Conservation (phyloP, 1,140 invertebrate species). For the Drosophila pectinifera region DNA sequence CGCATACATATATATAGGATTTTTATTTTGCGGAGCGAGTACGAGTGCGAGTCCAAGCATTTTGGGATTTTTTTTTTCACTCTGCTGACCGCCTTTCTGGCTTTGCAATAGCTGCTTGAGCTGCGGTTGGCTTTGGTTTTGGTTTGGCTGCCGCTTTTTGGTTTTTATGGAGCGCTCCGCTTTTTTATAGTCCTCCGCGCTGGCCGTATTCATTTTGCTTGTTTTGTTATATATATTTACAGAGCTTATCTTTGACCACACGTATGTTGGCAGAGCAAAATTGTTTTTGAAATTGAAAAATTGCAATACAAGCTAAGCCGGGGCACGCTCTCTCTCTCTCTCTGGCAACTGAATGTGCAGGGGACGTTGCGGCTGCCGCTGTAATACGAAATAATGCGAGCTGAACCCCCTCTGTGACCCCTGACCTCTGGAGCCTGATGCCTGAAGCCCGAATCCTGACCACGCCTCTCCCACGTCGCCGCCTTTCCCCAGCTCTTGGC, state of each 20-base stretch:
- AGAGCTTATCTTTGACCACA: slow-evolving; percentile 82
- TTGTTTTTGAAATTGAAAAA: slow-evolving; percentile 84
- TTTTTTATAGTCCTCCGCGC: slow-evolving; percentile 29
- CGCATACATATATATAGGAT: slow-evolving; percentile 36
- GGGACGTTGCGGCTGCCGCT: slow-evolving; percentile 46
- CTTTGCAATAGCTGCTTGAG: slow-evolving; percentile 80
- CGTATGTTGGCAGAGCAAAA: slow-evolving; percentile 82
- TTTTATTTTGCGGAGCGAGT: slow-evolving; percentile 62
- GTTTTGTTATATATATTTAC: slow-evolving; percentile 64
- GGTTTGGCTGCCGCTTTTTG: slow-evolving; percentile 59
- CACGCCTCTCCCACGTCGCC: not conserved
- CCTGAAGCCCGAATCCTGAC: not conserved
- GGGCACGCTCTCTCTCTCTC: slow-evolving; percentile 7
- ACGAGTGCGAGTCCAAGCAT: slow-evolving; percentile 26
- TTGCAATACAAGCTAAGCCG: slow-evolving; percentile 79
- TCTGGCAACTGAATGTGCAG: slow-evolving; percentile 33
- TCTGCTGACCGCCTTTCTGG: slow-evolving; percentile 71
- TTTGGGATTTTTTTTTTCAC: slow-evolving; percentile 22
- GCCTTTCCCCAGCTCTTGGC: not conserved
- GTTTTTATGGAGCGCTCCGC: slow-evolving; percentile 60
- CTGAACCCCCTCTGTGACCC: slow-evolving; percentile 31
- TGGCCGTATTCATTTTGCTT: slow-evolving; percentile 31
- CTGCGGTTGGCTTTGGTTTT: slow-evolving; percentile 78
- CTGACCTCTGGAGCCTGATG: not conserved
- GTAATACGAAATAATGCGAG: slow-evolving; percentile 79